A percentile compares a stretch with the other conserved stretches of the same genome.
Conservation (phyloP, 1,140 invertebrate genomes). For the Copidosoma floridanum region DNA sequence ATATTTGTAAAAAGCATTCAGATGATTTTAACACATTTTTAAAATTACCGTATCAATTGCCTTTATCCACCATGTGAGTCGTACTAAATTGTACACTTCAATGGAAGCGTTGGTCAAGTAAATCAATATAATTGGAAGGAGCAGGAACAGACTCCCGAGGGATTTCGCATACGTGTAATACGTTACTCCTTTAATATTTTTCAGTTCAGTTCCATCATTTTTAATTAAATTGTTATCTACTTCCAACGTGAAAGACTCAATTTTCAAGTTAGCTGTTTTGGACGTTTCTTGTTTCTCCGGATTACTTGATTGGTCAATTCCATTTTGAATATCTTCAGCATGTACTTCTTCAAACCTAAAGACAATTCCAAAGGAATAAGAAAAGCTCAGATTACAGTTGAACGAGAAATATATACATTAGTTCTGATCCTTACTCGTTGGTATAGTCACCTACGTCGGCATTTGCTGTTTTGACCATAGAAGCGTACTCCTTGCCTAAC, state of each 20-base stretch:
- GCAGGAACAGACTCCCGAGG: conserved; percentile 61
- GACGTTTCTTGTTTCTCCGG: too few relatives aligned
- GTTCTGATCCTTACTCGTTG: conserved; percentile 26
- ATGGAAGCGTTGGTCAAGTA: conserved; percentile 63
- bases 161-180: conserved; percentile 61
- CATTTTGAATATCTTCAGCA: too few relatives aligned
- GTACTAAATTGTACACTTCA: conserved; percentile 65
- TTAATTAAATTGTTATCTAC: background rate
- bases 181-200: conserved; percentile 51
- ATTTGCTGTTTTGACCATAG: conserved; percentile 36
- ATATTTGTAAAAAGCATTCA: too few relatives aligned
- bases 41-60: conserved; percentile 47
- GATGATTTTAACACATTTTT: too few relatives aligned
- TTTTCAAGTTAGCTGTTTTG: too few relatives aligned
- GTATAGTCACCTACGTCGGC: conserved; percentile 18
- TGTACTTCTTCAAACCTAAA: too few relatives aligned
- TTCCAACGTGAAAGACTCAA: too few relatives aligned
- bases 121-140: conserved; percentile 55
- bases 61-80: conserved; percentile 68
- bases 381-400: too few relatives aligned
- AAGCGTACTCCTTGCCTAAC: conserved; percentile 63
- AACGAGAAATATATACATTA: too few relatives aligned
- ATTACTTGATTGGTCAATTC: too few relatives aligned
- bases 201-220: conserved; percentile 54
- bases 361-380: too few relatives aligned